A percentile compares a stretch with the other conserved stretches of the same genome.
phyloP scores from a whole-genome alignment of 1,140 invertebrate species.

The Popillia japonica region DNA sequence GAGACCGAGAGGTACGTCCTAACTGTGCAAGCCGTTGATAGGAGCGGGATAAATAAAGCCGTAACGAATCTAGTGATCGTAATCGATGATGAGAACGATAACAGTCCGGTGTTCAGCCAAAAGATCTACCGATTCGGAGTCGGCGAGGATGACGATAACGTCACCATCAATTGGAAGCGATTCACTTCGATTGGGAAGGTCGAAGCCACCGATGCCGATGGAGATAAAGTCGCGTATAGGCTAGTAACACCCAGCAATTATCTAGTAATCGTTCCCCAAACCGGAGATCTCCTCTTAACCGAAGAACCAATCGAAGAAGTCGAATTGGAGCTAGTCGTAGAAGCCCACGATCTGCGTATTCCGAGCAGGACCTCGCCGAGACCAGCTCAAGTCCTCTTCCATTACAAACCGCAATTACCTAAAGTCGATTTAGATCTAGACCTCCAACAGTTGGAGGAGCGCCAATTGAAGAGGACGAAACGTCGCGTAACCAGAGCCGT shows the following conservation, averaged over 20 bases:
- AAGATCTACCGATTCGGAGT: conserved; percentile 82
- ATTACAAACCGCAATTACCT: conserved; percentile 72
- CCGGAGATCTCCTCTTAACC: conserved; percentile 84
- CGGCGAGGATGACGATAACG: conserved; percentile 64
- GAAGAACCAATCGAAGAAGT: conserved; percentile 74
- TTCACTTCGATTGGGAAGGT: conserved; percentile 85
- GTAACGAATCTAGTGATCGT: conserved; percentile 75
- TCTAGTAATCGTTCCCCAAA: conserved; percentile 89
- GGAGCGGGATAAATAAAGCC: conserved; percentile 76
- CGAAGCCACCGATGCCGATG: conserved; percentile 83
- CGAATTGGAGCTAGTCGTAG: conserved; percentile 74
- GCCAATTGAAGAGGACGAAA: conserved; percentile 74
- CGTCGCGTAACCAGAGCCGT: conserved; percentile 86
- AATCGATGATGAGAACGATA: conserved; percentile 89
- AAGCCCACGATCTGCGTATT: conserved; percentile 81
- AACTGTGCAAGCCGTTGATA: conserved; percentile 78
- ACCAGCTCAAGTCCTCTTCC: conserved; percentile 77
- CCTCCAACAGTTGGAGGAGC: conserved; percentile 63
- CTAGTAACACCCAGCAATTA: conserved; percentile 79
- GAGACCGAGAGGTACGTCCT: conserved; percentile 72
- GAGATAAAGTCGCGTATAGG: conserved; percentile 85
- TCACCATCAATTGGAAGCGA: conserved; percentile 71
- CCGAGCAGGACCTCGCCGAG: conserved; percentile 73
- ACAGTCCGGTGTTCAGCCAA: conserved; percentile 82
- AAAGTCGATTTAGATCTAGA: conserved; percentile 64